Evolutionary conservation across 2,888 invertebrate species (phyloP).

Genomic region (Pycnomerus fuliginosus): DNA sequence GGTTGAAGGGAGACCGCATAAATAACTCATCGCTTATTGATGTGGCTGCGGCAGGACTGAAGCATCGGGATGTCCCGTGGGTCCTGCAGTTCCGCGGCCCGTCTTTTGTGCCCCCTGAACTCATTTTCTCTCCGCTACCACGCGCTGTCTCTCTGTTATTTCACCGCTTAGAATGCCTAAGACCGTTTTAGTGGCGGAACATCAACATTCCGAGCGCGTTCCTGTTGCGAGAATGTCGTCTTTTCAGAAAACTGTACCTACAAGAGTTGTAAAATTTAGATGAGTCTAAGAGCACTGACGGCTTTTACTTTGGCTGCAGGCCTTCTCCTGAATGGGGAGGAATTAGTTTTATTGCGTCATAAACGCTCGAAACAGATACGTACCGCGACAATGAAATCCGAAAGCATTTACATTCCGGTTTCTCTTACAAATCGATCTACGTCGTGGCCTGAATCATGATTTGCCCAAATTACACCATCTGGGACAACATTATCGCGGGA

Average conservation of each 20-base stretch:
- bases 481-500: too few relatives aligned
- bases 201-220: slow-evolving; percentile 21
- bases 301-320: slow-evolving; percentile 18
- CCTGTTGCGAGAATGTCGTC: slow-evolving; percentile 18
- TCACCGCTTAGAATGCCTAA: slow-evolving; percentile 18
- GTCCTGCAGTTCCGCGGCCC: slow-evolving; percentile 11
- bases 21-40: slow-evolving; percentile 23
- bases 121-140: slow-evolving; percentile 13
- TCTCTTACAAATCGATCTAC: slow-evolving; percentile 18
- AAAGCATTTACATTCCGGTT: too few relatives aligned
- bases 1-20: slow-evolving; percentile 8
- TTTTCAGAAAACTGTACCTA: slow-evolving; percentile 25
- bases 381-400: slow-evolving; percentile 6
- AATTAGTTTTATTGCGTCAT: slow-evolving; percentile 25
- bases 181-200: slow-evolving; percentile 18
- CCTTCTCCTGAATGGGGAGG: slow-evolving; percentile 14
- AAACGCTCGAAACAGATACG: slow-evolving; percentile 24
- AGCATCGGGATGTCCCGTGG: slow-evolving; percentile 16
- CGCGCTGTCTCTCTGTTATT: slow-evolving; percentile 14
- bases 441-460: slow-evolving; percentile 12
- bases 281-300: slow-evolving; percentile 21
- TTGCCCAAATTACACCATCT: too few relatives aligned
- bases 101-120: slow-evolving; percentile 3
- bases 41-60: slow-evolving; percentile 14
- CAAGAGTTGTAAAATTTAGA: slow-evolving; percentile 26